Base-by-base conservation (phyloP, 2,797 vertebrate species). In the Mallotus villosus region DNA sequence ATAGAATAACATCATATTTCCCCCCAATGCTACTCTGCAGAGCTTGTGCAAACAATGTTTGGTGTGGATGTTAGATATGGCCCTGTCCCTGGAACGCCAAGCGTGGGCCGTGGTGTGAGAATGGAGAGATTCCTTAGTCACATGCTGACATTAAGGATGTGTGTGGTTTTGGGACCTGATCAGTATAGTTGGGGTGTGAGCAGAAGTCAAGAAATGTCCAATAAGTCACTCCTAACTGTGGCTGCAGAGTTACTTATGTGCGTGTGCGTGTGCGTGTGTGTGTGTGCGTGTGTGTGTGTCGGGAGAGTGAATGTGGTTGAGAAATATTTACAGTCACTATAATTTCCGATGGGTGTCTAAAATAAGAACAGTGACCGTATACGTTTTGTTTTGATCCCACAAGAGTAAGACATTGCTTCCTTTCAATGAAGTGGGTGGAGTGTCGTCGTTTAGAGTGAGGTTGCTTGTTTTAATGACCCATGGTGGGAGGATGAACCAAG, bases 101-200 rank as follows among this genome's bases (percentile, higher is more conserved):
- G 67, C 75, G 63, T 70, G 86, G 58, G 27, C 85, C 85, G 75
- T 89, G 71, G 74, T 78, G 77, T 62, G 60, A 67, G n/a, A 34
- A 22, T 71, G 74, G 90, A 87, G 82, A 93, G 75, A 94, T 92
- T 91, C 88, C 84, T 78, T 67, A 86, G 68, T 86, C 84, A 68
- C 79, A 81, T 79, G 86, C 63, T 29, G 21, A 3, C 16, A 22
- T 65, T 1, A 17, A 49, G 63, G 19, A 8, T 8, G 53, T 14
- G 41, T 62, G 5, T 27, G 57, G 29, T 68, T 53, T 58, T 19
- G 53, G 60, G 27, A 70, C 32, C 37, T 71, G 25, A 58, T 46
- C 41, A 11, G 11, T 46, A 46, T 14, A 46, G 41, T 46, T 14
- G 9, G 41, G 41, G 41, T 3, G 12, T 12, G 41, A 46, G 41